Conservation (phyloP, 1,140 invertebrate genomes). For the Sycophila sp. region DNA sequence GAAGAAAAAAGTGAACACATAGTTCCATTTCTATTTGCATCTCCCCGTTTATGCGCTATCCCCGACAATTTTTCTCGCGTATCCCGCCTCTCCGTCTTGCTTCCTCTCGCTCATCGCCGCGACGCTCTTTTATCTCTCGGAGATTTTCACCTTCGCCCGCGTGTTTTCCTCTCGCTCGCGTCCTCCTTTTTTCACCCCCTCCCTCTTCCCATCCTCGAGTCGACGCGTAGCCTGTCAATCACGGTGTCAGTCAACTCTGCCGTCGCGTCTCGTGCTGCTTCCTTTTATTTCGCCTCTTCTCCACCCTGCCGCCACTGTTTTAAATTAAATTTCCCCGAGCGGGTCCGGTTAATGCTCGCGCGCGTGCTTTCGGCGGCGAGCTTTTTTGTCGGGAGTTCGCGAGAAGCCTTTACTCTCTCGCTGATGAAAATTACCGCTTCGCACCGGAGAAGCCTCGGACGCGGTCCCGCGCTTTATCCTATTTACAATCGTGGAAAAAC, state of each 20-base stretch:
- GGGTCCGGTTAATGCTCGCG: background rate
- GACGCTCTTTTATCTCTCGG: background rate
- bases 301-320: background rate
- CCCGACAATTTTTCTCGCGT: background rate
- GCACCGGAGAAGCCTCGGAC: too few species aligned
- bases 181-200: slow-evolving; percentile 8
- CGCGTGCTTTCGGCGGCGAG: background rate
- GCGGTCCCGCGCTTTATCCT: background rate
- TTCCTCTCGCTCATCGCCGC: background rate
- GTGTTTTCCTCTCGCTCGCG: background rate
- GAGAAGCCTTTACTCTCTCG: background rate
- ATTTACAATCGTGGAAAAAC: too few species aligned
- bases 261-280: slow-evolving; percentile 4
- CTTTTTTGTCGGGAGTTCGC: background rate
- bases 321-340: slow-evolving; percentile 26
- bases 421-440: slow-evolving; percentile 9
- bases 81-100: too few species aligned
- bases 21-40: too few species aligned
- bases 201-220: too few species aligned
- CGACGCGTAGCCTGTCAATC: slow-evolving; percentile 24
- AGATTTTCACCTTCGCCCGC: background rate
- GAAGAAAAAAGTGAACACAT: too few species aligned
- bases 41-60: background rate
- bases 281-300: background rate
- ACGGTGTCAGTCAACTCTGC: slow-evolving; percentile 18